Evolutionary conservation across 1,140 invertebrate species (phyloP).

Genomic region (Nephotettix cincticeps): DNA sequence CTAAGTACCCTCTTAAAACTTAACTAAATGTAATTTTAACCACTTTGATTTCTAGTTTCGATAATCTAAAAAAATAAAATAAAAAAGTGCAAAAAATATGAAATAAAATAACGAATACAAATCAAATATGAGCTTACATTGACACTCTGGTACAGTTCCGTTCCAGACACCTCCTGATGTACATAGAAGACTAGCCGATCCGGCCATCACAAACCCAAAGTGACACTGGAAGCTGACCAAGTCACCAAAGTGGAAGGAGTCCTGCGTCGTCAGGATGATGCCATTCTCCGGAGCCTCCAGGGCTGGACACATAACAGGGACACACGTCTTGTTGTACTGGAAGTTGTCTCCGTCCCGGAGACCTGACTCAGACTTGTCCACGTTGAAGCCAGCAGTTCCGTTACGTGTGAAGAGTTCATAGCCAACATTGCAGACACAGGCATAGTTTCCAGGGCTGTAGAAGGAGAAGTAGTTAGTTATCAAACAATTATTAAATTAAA

Average conservation of each 20-base stretch:
- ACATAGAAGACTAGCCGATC: conserved; percentile 80
- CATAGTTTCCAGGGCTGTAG: conserved; percentile 67
- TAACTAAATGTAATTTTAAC: too few species aligned
- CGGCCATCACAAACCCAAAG: conserved; percentile 91
- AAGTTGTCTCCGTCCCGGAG: conserved; percentile 83
- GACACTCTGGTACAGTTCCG: conserved; percentile 87
- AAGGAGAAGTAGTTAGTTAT: background rate
- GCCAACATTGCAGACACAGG: conserved; percentile 89
- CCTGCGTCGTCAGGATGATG: conserved; percentile 76
- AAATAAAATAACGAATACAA: too few species aligned
- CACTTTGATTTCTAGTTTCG: too few species aligned
- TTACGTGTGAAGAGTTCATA: conserved; percentile 88
- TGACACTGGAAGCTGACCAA: conserved; percentile 90
- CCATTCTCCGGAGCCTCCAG: conserved; percentile 87
- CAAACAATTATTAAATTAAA: background rate
- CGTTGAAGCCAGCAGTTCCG: conserved; percentile 86
- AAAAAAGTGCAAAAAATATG: too few species aligned
- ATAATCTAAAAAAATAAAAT: too few species aligned
- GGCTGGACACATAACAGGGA: conserved; percentile 85
- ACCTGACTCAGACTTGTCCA: conserved; percentile 83
- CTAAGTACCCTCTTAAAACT: too few species aligned
- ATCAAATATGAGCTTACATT: conserved; percentile 81
- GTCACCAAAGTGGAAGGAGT: conserved; percentile 86
- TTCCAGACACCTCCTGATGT: conserved; percentile 92
- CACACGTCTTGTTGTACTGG: conserved; percentile 93